These are phyloP conservation scores for Kryphioiulus occultus DNA, from an alignment of 2,888 invertebrate genomes.

Conservation along the genomic window DNA sequence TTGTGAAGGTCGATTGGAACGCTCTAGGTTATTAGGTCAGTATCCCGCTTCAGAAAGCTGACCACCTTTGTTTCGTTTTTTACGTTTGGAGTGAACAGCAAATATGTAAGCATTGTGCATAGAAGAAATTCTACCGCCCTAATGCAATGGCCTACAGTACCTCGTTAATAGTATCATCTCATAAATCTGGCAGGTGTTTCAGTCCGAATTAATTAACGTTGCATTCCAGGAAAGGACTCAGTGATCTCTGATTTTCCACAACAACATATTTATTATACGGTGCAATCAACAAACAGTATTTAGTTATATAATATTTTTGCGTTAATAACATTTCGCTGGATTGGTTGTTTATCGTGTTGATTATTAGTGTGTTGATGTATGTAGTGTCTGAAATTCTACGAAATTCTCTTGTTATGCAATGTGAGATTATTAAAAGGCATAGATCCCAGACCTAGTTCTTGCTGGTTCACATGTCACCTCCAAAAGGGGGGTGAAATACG, in stretches of 20 bases:
- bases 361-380: not conserved
- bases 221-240: not conserved
- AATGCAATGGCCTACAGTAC: not conserved
- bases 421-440: not conserved
- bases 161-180: not conserved
- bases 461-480: not conserved
- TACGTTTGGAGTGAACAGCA: not conserved
- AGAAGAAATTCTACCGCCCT: not conserved
- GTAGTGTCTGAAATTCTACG: not conserved
- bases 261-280: too few species aligned
- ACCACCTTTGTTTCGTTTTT: not conserved
- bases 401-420: not conserved
- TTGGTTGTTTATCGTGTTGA: not conserved
- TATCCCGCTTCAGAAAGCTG: conserved; percentile 22
- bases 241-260: too few species aligned
- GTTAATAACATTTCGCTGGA: not conserved
- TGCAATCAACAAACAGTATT: too few species aligned
- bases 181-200: not conserved
- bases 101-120: not conserved
- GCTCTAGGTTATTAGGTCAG: conserved; percentile 44
- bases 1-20: conserved; percentile 37
- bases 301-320: too few species aligned
- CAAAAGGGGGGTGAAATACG: not conserved
- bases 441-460: not conserved
- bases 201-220: not conserved